phyloP scores from a whole-genome alignment of 2,888 invertebrate genomes.

The Hipparchia sbordonii region DNA sequence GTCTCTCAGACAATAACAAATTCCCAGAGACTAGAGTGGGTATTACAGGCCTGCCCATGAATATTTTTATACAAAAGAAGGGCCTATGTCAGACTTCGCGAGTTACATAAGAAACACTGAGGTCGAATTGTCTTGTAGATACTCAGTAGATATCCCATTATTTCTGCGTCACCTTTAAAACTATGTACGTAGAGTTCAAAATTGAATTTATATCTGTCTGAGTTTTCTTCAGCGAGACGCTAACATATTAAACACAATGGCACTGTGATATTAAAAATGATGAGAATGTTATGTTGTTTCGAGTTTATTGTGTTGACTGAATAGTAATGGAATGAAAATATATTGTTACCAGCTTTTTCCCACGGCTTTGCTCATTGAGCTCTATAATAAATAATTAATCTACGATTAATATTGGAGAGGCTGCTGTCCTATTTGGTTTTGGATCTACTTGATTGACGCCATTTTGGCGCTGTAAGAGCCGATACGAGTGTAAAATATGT shows the following conservation, averaged over 20 bases:
- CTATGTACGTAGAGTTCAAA: constrained; percentile 3
- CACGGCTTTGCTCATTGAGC: no score
- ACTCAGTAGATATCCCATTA: constrained; percentile 5
- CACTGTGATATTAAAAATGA: constrained; percentile 20
- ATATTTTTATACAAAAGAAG: constrained; percentile 29
- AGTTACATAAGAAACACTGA: constrained; percentile 43
- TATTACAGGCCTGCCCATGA: constrained; percentile 20
- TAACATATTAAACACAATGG: constrained; percentile 3
- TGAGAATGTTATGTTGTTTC: constrained; percentile 14
- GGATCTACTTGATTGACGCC: no score
- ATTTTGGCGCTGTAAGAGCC: no score
- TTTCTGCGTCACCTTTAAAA: constrained; percentile 2
- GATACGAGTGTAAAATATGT: no score
- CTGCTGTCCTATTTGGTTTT: no score
- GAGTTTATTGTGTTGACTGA: constrained; percentile 10
- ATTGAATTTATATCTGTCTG: constrained; percentile 2
- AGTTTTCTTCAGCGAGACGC: constrained; percentile 19
- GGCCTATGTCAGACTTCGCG: constrained; percentile 29
- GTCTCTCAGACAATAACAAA: constrained; percentile 11
- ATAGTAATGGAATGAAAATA: constrained; percentile 11
- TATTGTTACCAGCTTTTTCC: neutral
- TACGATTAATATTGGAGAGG: no score
- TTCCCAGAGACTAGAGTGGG: neutral
- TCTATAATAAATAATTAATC: no score
- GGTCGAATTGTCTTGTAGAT: constrained; percentile 28